These are phyloP conservation scores for Adineta ricciae DNA, from an alignment of 2,888 invertebrate genomes.

Conservation along the genomic window DNA sequence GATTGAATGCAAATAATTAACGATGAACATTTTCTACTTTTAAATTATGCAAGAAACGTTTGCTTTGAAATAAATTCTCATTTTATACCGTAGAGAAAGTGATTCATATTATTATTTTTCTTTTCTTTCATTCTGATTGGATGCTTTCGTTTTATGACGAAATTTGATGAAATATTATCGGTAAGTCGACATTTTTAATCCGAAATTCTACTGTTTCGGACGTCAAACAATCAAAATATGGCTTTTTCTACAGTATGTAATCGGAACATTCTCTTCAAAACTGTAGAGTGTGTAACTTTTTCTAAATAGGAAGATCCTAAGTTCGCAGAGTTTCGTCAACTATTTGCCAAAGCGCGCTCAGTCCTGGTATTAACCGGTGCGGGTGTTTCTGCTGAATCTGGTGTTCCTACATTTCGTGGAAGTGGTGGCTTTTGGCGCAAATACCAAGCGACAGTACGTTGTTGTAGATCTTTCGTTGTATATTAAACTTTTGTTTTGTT, in stretches of 20 bases:
- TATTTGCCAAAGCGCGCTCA: slow-evolving; percentile 57
- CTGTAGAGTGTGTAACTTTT: not conserved
- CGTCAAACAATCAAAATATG: no score
- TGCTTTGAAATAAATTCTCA: no score
- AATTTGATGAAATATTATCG: no score
- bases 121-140: no score
- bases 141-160: no score
- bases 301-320: not conserved
- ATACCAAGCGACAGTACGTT: slow-evolving; percentile 57
- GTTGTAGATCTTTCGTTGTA: no score
- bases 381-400: slow-evolving; percentile 72
- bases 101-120: no score
- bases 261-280: not conserved
- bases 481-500: not conserved
- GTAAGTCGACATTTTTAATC: no score
- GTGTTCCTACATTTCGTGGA: slow-evolving; percentile 77
- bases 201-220: no score
- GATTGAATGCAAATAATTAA: not conserved
- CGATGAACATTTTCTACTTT: not conserved
- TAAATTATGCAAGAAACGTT: not conserved
- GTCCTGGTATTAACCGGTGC: slow-evolving; percentile 63
- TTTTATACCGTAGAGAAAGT: no score
- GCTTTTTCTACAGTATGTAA: no score
- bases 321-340: slow-evolving; percentile 55
- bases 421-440: slow-evolving; percentile 71